Percentiles rank a stretch among this genome's conserved stretches.
These are phyloP conservation scores for Caradrina kadenii DNA, from an alignment of 2,888 invertebrate genomes.

Conservation along the genomic window DNA sequence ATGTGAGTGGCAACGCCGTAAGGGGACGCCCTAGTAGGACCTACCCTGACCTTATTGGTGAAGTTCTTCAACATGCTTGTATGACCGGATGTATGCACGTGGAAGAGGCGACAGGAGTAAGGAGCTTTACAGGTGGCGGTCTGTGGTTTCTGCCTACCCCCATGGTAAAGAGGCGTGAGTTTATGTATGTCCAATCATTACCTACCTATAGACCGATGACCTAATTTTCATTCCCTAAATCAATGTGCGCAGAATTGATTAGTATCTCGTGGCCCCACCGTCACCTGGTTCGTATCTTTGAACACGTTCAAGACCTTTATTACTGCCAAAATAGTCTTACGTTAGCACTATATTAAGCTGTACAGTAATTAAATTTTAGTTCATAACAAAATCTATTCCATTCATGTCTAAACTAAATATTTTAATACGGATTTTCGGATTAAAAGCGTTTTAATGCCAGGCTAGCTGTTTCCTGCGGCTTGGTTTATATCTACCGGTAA, in stretches of 20 bases:
- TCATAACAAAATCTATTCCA: slow-evolving; percentile 31
- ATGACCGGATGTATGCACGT: too few species aligned
- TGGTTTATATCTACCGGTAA: neutral
- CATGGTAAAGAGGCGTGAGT: too few species aligned
- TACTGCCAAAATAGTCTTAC: slow-evolving; percentile 68
- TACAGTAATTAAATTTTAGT: slow-evolving; percentile 64
- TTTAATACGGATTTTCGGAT: neutral
- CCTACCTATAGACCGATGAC: too few species aligned
- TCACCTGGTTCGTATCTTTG: slow-evolving; percentile 66
- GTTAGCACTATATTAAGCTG: slow-evolving; percentile 58
- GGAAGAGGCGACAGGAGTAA: too few species aligned
- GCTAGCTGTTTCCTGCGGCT: neutral
- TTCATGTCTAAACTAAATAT: slow-evolving; percentile 9
- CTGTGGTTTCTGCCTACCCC: too few species aligned
- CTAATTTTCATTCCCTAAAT: slow-evolving; percentile 10
- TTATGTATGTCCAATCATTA: too few species aligned
- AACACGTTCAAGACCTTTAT: slow-evolving; percentile 70
- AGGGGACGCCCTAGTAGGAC: too few species aligned
- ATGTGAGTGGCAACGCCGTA: too few species aligned
- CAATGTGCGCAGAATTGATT: slow-evolving; percentile 32
- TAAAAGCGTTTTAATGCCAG: neutral
- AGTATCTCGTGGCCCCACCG: slow-evolving; percentile 57
- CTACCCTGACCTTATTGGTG: too few species aligned
- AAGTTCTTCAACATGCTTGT: too few species aligned
- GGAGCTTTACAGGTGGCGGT: too few species aligned